phyloP scores from a whole-genome alignment of 2,888 invertebrate genomes.

The Bursaphelenchus okinawaensis region DNA sequence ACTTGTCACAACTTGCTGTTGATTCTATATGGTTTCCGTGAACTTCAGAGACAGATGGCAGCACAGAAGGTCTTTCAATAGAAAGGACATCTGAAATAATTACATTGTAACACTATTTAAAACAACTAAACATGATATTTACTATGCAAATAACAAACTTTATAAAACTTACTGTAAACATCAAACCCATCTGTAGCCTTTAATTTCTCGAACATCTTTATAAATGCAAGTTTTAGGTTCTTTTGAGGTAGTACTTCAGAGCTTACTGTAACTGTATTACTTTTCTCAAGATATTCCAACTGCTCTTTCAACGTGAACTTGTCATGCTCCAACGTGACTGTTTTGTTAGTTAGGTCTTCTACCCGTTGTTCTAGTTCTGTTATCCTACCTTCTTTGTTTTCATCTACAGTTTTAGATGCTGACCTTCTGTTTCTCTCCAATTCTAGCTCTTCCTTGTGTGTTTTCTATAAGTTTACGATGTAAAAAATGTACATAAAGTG shows the following conservation, averaged over 20 bases:
- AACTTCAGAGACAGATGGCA: not conserved
- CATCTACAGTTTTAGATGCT: constrained; percentile 8
- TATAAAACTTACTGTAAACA: constrained; percentile 23
- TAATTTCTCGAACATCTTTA: constrained; percentile 7
- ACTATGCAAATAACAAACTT: too few species aligned
- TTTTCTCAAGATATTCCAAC: constrained; percentile 20
- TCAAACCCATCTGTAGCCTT: constrained; percentile 16
- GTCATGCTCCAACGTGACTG: constrained; percentile 29
- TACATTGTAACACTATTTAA: not conserved
- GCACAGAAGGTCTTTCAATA: constrained; percentile 2
- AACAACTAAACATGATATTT: too few species aligned
- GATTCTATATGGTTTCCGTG: constrained; percentile 1
- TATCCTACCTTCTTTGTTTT: constrained; percentile 26
- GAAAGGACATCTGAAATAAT: constrained; percentile 12
- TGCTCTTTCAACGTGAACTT: constrained; percentile 20
- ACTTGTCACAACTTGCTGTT: constrained; percentile 18
- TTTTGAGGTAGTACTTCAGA: not conserved
- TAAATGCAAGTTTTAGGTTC: constrained; percentile 7
- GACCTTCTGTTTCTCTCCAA: constrained; percentile 10
- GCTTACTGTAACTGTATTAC: not conserved
- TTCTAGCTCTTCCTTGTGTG: constrained; percentile 24
- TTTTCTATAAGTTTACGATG: not conserved
- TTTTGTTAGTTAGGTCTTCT: constrained; percentile 26
- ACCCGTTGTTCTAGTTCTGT: constrained; percentile 24
- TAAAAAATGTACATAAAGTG: not conserved